Conservation (phyloP, 1,140 invertebrate genomes). For the Acyrthosiphon pisum region DNA sequence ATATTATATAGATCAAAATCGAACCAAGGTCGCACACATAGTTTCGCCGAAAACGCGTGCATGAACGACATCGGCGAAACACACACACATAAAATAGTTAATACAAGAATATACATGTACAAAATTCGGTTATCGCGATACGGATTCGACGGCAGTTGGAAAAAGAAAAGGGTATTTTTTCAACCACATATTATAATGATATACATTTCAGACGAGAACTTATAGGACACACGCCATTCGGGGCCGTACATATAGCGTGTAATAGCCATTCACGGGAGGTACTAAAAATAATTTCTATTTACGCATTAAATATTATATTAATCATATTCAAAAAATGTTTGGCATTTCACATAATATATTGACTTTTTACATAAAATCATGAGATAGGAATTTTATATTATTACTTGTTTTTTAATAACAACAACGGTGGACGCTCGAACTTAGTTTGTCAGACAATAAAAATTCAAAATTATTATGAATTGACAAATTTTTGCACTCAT, state of each 20-base stretch:
- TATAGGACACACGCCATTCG: neutral
- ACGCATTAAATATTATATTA: neutral
- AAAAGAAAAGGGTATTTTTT: neutral
- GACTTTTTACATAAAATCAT: neutral
- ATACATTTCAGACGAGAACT: neutral
- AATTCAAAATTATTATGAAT: neutral
- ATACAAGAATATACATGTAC: neutral
- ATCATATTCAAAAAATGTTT: neutral
- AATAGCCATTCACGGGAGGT: too few species aligned
- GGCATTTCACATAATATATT: neutral
- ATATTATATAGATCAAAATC: neutral
- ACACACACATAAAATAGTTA: neutral
- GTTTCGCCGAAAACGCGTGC: neutral
- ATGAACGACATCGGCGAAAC: neutral
- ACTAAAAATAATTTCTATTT: neutral
- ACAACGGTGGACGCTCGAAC: too few species aligned
- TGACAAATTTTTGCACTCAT: neutral
- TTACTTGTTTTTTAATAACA: too few species aligned
- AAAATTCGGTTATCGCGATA: neutral
- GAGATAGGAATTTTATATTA: neutral
- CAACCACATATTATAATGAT: neutral
- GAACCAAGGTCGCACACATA: neutral
- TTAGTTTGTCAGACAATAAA: neutral
- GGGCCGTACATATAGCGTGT: too few species aligned
- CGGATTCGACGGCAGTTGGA: neutral